These are phyloP conservation scores for Carassius carassius DNA, from an alignment of 2,113 vertebrate genomes.

Conservation along the genomic window DNA sequence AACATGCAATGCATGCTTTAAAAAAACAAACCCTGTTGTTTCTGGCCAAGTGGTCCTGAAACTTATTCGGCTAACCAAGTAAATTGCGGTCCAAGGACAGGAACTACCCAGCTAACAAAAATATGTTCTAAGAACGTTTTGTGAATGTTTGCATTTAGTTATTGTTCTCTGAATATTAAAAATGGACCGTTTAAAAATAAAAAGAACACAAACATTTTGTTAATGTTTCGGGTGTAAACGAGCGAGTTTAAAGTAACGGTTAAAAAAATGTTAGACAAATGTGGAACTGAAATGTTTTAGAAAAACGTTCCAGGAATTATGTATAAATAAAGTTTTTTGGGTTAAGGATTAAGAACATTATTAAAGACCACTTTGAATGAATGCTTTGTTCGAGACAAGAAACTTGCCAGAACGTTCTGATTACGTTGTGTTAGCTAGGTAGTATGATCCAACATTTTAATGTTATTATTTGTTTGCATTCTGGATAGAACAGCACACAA, in stretches of 20 bases:
- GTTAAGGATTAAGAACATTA: background rate
- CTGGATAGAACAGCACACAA: constrained; percentile 17
- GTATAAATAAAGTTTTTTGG: background rate
- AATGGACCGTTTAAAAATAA: background rate
- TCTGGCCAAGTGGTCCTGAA: constrained; percentile 16
- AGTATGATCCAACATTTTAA: background rate
- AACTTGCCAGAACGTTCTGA: background rate
- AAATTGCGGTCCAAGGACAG: background rate
- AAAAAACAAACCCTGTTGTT: background rate
- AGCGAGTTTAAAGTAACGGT: too few species aligned
- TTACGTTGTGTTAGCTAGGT: background rate
- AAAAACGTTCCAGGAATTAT: background rate
- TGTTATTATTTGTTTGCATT: constrained; percentile 16
- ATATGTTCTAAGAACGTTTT: background rate
- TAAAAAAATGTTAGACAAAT: background rate
- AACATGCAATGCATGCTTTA: background rate
- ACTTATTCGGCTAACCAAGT: background rate
- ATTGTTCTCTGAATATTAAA: background rate
- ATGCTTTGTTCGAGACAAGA: too few species aligned
- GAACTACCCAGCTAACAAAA: background rate
- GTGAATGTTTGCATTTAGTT: too few species aligned
- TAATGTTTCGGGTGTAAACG: too few species aligned
- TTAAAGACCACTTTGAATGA: too few species aligned
- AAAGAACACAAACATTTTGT: too few species aligned
- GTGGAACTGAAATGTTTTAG: too few species aligned